phyloP scores from a whole-genome alignment of 2,797 vertebrate species.

The Pteronotus mesoamericanus region DNA sequence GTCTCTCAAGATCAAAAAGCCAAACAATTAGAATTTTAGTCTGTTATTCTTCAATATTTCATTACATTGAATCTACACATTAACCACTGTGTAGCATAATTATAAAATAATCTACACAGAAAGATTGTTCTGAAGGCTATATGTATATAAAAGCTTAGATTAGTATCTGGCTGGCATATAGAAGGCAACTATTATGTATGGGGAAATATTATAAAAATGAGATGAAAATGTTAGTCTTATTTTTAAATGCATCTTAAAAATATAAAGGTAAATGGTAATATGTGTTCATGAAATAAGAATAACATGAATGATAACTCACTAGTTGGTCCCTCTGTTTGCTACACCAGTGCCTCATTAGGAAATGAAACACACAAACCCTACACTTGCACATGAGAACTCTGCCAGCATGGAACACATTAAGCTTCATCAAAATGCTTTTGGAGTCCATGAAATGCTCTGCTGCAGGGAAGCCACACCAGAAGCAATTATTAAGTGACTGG shows the following conservation, averaged over 20 bases:
- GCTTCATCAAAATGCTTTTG: constrained; percentile 68
- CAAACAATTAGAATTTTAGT: not conserved
- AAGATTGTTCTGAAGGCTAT: not conserved
- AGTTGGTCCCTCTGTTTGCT: not conserved
- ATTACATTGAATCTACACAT: not conserved
- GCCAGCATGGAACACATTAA: constrained; percentile 59
- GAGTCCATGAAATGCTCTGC: constrained; percentile 46
- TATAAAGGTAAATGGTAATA: not conserved
- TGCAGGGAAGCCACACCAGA: constrained; percentile 69
- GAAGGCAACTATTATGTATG: not conserved
- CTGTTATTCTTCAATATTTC: not conserved
- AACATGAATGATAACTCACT: not conserved
- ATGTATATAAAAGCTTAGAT: not conserved
- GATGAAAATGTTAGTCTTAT: not conserved
- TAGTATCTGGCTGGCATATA: not conserved
- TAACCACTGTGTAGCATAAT: too few relatives aligned
- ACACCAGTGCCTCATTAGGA: constrained; percentile 42
- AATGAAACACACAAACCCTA: constrained; percentile 49
- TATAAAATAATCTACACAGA: not conserved
- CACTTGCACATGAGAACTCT: constrained; percentile 46
- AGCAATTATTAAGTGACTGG: constrained; percentile 76
- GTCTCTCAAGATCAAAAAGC: not conserved
- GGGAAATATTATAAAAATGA: not conserved
- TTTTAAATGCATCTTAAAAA: not conserved
- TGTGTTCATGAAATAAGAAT: not conserved